Conservation (phyloP, 1,140 invertebrate species). For the Panagrolaimus sp. region DNA sequence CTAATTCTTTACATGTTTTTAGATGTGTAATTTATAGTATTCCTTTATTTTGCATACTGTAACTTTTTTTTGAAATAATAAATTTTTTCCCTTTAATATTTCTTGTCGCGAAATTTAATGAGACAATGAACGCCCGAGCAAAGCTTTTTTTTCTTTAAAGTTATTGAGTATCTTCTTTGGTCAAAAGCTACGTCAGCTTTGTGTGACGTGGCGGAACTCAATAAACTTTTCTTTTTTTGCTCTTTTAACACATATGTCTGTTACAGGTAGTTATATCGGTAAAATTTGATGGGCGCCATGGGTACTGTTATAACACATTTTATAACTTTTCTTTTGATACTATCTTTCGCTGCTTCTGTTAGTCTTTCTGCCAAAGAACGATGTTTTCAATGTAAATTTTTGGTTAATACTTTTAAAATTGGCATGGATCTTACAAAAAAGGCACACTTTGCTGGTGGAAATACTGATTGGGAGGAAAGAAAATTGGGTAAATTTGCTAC, state of each 20-base stretch:
- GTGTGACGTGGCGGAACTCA: background rate
- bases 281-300: background rate
- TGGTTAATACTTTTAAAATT: constrained; percentile 74
- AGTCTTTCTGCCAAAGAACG: constrained; percentile 17
- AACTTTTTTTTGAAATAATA: too few species aligned
- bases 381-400: constrained; percentile 73
- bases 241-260: background rate
- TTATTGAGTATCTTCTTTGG: too few species aligned
- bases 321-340: background rate
- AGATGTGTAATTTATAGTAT: too few species aligned
- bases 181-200: background rate
- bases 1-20: too few species aligned
- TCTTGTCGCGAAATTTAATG: too few species aligned
- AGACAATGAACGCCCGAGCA: too few species aligned
- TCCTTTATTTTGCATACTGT: too few species aligned
- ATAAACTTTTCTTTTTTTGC: background rate
- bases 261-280: background rate
- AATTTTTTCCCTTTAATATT: too few species aligned
- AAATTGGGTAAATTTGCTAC: constrained; percentile 77
- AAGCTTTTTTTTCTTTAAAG: too few species aligned
- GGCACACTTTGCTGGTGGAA: constrained; percentile 89
- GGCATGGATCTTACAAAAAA: constrained; percentile 76
- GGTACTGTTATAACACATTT: background rate
- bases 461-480: constrained; percentile 92
- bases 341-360: background rate